Evolutionary conservation across 2,888 invertebrate genomes (phyloP), one percentile per base, ranked within the genome.

Genomic region (Nomada lathburiana): DNA sequence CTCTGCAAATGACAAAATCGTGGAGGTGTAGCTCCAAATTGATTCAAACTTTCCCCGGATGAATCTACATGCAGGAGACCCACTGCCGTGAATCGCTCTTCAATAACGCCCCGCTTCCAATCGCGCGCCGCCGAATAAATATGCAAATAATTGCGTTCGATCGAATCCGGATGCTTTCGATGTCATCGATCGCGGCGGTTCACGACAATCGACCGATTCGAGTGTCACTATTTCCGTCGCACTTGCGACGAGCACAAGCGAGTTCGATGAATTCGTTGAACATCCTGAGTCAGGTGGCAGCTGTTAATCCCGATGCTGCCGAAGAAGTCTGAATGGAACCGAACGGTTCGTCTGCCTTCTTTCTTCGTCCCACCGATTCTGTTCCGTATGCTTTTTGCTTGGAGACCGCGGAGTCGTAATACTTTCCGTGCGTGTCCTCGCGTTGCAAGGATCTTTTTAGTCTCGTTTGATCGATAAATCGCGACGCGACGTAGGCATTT

Each of bases 101-200:
- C 80, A 5, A 82, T 68, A 80, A 63, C 53, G 47, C 3, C 23
- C 3, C 23, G 55, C 16, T 63, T 80, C 67, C 44, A 50, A 50
- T 36, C 70, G 16, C 47, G 50, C 60, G 26, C 29, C 16, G n/a
- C 11, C 73, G 74, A 36, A 86, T 85, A 84, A 84, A 82, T 75
- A 85, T 76, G 71, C 78, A 82, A 84, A 84, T 78, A 82, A 73
- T 85, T 68, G 74, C 70, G 60, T 42, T 50, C 57, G 20, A 55
- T 53, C 57, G 64, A 79, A 50, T 50, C 11, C 29, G 52, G 23
- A 50, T 67, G 79, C 23, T 71, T 53, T 52, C 23, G 23, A 44
- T 62, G 79, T 63, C 68, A 80, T 78, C 62, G 67, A 73, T 68
- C 55, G 20, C 74, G 59, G 70, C 16, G 71, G 53, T 74, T 78